Base-by-base conservation (phyloP, 2,797 vertebrate species). In the Acomys russatus region DNA sequence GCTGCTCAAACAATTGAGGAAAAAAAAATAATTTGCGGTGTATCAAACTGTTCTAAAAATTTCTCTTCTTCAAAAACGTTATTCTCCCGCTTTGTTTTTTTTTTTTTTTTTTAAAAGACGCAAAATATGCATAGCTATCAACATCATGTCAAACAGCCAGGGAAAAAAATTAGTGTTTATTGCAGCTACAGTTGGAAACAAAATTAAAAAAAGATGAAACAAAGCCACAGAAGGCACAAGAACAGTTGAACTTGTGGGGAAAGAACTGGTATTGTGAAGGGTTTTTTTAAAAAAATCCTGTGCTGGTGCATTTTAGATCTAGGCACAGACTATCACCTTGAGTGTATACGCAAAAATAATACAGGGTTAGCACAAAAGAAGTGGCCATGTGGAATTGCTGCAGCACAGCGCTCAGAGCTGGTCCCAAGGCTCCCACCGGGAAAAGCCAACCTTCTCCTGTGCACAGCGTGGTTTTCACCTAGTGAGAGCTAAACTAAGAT, bases 11-110 rank as follows among this genome's bases (percentile, higher is more conserved):
- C 98, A 98, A 98, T 98, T 98, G 98, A 99, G 98, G 98, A 98
- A 99, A 99, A 97, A n/a, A 97, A 99, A 99, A 99, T 98, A 99
- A 99, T 99, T 98, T 98, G 98, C 98, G 68, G 98, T 99, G 70
- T 88, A 99, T 99, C 99, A 99, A 99, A 99, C 99, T 98, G 98
- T 99, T 99, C 98, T 99, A 99, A 99, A 99, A 99, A 99, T 98
- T 86, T 98, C 98, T 98, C 98, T 99, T 98, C 98, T 99, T 98
- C 98, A 99, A 99, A 99, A 99, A 98, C 97, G 94, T 86, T 99
- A 98, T 98, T 99, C 98, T 98, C 98, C 98, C 97, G 98, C 98
- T 98, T 98, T 98, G 90, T 98, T 97, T 44, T 44, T 44, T 44
- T 98, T 97, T 44, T 44, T 44, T 44, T 44, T 44, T 44, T 98